These are phyloP conservation scores for Drosophila azteca DNA, from an alignment of 1,140 invertebrate genomes.

Conservation along the genomic window DNA sequence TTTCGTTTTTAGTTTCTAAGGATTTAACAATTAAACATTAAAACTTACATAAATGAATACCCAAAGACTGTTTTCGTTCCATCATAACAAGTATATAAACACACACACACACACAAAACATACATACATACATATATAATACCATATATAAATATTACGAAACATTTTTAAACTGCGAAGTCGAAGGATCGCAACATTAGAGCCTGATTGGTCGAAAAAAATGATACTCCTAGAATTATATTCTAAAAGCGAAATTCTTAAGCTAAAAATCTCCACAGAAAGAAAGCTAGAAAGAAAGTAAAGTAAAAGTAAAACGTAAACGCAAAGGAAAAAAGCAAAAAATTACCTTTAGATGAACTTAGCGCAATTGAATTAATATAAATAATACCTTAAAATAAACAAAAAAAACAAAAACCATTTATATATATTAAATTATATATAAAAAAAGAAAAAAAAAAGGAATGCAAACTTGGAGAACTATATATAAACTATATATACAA, in stretches of 20 bases:
- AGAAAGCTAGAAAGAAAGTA: not conserved
- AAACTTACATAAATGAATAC: slow-evolving; percentile 82
- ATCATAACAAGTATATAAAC: slow-evolving; percentile 80
- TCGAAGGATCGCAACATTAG: slow-evolving; percentile 13
- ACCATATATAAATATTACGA: slow-evolving; percentile 61
- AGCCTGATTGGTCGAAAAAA: slow-evolving; percentile 27
- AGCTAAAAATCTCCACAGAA: slow-evolving; percentile 50
- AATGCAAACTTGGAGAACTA: slow-evolving; percentile 21
- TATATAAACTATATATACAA: not conserved
- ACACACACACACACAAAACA: slow-evolving; percentile 34
- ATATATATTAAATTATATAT: slow-evolving; percentile 28
- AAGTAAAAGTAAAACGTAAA: slow-evolving; percentile 22
- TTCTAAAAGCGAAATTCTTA: slow-evolving; percentile 65
- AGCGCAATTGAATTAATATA: slow-evolving; percentile 82
- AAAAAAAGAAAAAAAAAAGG: no score
- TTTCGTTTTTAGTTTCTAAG: slow-evolving; percentile 56
- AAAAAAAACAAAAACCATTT: slow-evolving; percentile 9
- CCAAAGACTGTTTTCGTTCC: slow-evolving; percentile 84
- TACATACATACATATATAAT: slow-evolving; percentile 54
- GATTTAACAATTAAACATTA: slow-evolving; percentile 65
- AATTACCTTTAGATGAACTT: slow-evolving; percentile 83
- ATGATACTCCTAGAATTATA: slow-evolving; percentile 72
- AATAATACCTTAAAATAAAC: slow-evolving; percentile 46
- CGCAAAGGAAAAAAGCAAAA: slow-evolving; percentile 32
- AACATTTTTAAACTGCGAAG: slow-evolving; percentile 65